Evolutionary conservation across 2,888 invertebrate genomes (phyloP).

Genomic region (Arge pagana): DNA sequence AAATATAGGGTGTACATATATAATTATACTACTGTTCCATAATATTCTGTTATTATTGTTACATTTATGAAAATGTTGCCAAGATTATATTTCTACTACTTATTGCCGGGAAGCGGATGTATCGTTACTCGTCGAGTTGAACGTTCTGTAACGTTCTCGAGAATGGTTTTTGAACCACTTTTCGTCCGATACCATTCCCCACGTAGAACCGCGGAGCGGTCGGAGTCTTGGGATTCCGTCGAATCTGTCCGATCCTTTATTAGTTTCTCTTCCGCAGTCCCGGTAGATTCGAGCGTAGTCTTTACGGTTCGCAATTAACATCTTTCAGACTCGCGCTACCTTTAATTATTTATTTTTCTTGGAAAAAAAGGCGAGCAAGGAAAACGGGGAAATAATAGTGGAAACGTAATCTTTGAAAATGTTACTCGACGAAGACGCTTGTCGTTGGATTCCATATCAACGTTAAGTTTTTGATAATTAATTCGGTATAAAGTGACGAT

Average conservation of each 20-base stretch:
- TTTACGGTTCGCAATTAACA: too few species aligned
- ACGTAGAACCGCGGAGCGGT: too few species aligned
- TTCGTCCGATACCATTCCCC: too few species aligned
- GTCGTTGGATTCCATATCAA: constrained; percentile 27
- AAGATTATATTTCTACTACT: constrained; percentile 54
- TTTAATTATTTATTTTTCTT: constrained; percentile 14
- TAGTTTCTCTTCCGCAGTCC: too few species aligned
- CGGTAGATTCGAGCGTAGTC: too few species aligned
- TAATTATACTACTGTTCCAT: constrained; percentile 44
- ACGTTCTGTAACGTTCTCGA: too few species aligned
- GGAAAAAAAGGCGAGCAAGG: constrained; percentile 2
- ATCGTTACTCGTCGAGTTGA: too few species aligned
- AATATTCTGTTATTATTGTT: constrained; percentile 55
- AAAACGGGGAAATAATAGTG: constrained; percentile 14
- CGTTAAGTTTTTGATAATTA: constrained; percentile 20
- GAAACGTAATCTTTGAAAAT: constrained; percentile 19
- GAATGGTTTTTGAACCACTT: too few species aligned
- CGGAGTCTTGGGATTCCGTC: too few species aligned
- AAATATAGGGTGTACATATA: constrained; percentile 47
- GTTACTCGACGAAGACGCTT: constrained; percentile 28
- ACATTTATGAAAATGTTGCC: constrained; percentile 54
- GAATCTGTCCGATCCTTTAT: too few species aligned
- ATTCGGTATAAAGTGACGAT: constrained; percentile 12
- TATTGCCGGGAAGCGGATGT: constrained; percentile 32
- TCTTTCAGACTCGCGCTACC: too few species aligned